A percentile compares a stretch with the other conserved stretches of the same genome.
Evolutionary conservation across 2,888 invertebrate genomes (phyloP).

Genomic region (Dendrolimus houi): DNA sequence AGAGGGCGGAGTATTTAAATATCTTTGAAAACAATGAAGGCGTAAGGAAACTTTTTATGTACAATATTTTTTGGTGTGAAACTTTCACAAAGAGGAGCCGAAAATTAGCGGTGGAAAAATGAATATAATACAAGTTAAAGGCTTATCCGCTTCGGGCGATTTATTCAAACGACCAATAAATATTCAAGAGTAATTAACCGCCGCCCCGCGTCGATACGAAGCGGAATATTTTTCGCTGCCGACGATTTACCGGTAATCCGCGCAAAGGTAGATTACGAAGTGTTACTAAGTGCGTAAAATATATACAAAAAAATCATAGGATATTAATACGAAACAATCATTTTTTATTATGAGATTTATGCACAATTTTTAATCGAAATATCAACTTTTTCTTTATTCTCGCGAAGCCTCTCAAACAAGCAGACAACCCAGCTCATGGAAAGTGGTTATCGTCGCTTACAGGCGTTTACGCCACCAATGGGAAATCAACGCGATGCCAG

Average conservation of each 20-base stretch:
- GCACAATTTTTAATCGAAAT: no score
- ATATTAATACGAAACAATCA: no score
- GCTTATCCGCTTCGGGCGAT: slow-evolving; percentile 60
- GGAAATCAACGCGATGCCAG: no score
- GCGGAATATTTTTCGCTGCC: slow-evolving; percentile 58
- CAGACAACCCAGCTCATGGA: no score
- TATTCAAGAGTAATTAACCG: slow-evolving; percentile 73
- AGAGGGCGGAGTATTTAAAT: not conserved
- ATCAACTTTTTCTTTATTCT: no score
- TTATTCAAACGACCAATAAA: slow-evolving; percentile 74
- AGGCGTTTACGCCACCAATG: no score
- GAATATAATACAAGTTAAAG: slow-evolving; percentile 60
- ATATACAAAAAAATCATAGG: slow-evolving; percentile 11
- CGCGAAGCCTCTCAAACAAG: no score
- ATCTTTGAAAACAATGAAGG: not conserved
- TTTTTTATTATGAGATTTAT: no score
- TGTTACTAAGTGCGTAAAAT: slow-evolving; percentile 48
- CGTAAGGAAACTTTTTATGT: slow-evolving; percentile 6
- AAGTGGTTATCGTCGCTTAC: no score
- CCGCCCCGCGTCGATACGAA: slow-evolving; percentile 49
- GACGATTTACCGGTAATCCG: slow-evolving; percentile 60
- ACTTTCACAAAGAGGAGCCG: slow-evolving; percentile 20
- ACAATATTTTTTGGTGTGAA: not conserved
- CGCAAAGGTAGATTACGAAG: slow-evolving; percentile 60
- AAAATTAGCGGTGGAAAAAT: slow-evolving; percentile 47